A percentile compares a stretch with the other conserved stretches of the same genome.
Conservation (phyloP, 1,140 invertebrate genomes). For the Drosophila ficusphila region DNA sequence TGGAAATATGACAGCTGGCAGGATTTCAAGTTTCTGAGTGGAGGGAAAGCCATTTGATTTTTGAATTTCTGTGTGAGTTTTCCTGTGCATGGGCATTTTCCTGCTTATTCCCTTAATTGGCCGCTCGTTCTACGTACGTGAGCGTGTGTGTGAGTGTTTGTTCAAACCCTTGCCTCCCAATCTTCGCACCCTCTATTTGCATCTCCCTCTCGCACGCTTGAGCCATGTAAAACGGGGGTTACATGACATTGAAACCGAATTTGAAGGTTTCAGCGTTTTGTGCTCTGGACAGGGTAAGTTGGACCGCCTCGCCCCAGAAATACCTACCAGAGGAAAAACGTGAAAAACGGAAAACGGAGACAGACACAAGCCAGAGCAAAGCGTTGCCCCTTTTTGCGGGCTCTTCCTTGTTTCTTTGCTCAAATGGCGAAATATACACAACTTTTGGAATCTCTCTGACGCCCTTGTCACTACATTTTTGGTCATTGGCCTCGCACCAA, state of each 20-base stretch:
- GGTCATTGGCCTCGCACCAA: constrained; percentile 48
- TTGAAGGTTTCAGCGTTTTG: constrained; percentile 74
- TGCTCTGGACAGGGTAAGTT: constrained; percentile 29
- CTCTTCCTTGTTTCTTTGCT: constrained; percentile 18
- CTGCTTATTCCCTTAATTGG: constrained; percentile 14
- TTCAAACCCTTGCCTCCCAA: neutral
- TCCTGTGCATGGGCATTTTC: constrained; percentile 41
- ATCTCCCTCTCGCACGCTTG: constrained; percentile 2
- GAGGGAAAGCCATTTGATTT: constrained; percentile 4
- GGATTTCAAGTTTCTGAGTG: neutral
- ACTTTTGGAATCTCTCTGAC: constrained; percentile 49
- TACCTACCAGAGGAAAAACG: neutral
- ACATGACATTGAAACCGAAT: constrained; percentile 83
- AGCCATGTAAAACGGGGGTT: constrained; percentile 71
- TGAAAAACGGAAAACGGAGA: neutral
- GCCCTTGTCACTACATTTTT: constrained; percentile 75
- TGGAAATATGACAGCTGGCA: constrained; percentile 12
- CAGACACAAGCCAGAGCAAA: constrained; percentile 23
- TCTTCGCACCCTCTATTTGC: neutral
- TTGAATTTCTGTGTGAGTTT: neutral
- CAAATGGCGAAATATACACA: constrained; percentile 43
- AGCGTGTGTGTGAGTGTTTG: neutral
- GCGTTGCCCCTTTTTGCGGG: constrained; percentile 16
- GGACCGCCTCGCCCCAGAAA: constrained; percentile 6
- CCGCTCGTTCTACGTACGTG: constrained; percentile 9